Percentiles rank a stretch among this genome's conserved stretches.
These are phyloP conservation scores for Chromobotia macracanthus DNA, from an alignment of 2,797 vertebrate species.

Conservation along the genomic window DNA sequence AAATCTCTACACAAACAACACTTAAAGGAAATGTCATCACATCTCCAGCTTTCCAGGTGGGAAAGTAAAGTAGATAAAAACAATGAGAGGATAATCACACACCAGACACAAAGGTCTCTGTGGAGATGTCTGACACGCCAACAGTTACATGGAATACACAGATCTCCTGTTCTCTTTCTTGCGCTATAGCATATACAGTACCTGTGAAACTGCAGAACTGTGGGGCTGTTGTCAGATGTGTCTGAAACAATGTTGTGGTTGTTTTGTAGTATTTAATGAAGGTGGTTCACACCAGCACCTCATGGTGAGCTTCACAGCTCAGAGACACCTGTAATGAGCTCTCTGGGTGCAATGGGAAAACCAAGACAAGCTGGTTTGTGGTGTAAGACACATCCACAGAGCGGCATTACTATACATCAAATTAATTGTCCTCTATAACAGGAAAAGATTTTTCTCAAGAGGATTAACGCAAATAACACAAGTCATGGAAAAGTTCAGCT, in stretches of 20 bases:
- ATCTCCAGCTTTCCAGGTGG: background rate
- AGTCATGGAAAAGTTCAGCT: background rate
- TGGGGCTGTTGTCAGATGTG: slow-evolving; percentile 10
- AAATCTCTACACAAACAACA: background rate
- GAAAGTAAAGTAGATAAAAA: background rate
- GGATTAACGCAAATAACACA: background rate
- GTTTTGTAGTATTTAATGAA: slow-evolving; percentile 47
- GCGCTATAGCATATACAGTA: background rate
- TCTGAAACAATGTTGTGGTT: slow-evolving; percentile 6
- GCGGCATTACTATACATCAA: slow-evolving; percentile 10
- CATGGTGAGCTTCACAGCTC: slow-evolving; percentile 19
- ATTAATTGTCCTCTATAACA: slow-evolving; percentile 1
- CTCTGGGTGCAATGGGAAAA: slow-evolving; percentile 36
- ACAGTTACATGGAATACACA: slow-evolving; percentile 16
- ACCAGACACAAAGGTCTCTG: slow-evolving; percentile 5
- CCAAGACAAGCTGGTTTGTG: slow-evolving; percentile 10
- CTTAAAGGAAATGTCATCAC: background rate
- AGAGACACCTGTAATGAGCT: slow-evolving; percentile 50
- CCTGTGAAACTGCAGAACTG: background rate
- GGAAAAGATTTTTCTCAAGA: background rate
- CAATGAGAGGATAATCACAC: background rate
- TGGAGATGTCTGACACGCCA: background rate
- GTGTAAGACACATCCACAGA: slow-evolving; percentile 11
- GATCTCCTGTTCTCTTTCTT: background rate
- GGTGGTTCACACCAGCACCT: slow-evolving; percentile 34